phyloP scores from a whole-genome alignment of 2,113 vertebrate species.

The Dermatemys mawii region DNA sequence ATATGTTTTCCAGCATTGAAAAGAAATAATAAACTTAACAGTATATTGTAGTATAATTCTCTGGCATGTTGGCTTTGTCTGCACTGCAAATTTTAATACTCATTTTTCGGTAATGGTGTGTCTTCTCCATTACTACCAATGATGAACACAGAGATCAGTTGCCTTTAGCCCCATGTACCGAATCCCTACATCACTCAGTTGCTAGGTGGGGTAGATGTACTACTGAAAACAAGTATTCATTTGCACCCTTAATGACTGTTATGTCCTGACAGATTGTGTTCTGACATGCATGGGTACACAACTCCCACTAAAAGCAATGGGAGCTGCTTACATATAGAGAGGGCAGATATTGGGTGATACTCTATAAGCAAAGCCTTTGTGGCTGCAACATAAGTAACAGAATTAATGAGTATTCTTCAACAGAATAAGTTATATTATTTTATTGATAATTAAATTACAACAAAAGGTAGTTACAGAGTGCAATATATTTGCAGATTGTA shows the following conservation, averaged over 20 bases:
- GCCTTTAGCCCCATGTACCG: not conserved
- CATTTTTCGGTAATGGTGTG: not conserved
- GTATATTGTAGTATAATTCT: not conserved
- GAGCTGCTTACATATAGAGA: not conserved
- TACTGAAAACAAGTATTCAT: not conserved
- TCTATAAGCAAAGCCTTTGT: not conserved
- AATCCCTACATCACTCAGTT: not conserved
- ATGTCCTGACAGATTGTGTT: conserved; percentile 6
- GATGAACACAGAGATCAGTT: not conserved
- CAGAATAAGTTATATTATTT: not conserved
- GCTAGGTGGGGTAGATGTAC: not conserved
- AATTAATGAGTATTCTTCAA: not conserved
- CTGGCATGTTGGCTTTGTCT: not conserved
- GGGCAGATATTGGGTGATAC: not conserved
- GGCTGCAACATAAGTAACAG: not conserved
- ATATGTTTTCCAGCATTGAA: not conserved
- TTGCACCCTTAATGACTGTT: conserved; percentile 2
- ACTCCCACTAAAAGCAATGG: not conserved
- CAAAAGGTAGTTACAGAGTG: not conserved
- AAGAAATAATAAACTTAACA: not conserved
- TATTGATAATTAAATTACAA: not conserved
- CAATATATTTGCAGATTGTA: not conserved
- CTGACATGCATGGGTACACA: not conserved
- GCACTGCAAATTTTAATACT: not conserved
- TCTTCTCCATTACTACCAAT: not conserved